These are phyloP conservation scores for Danionella cerebrum DNA, from an alignment of 2,113 vertebrate species.

Conservation along the genomic window DNA sequence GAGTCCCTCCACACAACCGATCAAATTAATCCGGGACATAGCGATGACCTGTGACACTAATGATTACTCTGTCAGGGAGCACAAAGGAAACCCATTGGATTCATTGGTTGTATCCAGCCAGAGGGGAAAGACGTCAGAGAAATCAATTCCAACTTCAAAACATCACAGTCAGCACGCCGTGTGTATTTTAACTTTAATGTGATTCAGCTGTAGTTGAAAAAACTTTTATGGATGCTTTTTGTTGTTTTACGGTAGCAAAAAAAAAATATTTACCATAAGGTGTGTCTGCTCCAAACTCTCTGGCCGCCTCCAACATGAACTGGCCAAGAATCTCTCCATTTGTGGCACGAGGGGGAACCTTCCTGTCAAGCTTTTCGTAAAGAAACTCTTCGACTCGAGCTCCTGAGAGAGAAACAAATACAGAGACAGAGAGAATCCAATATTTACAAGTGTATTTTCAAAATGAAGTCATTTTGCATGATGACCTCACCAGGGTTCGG, in stretches of 20 bases:
- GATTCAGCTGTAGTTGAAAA: too few species aligned
- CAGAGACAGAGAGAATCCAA: neutral
- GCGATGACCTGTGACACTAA: slow-evolving; percentile 21
- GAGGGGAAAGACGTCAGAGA: neutral
- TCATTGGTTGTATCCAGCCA: slow-evolving; percentile 11
- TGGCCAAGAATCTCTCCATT: slow-evolving; percentile 86
- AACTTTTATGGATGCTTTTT: too few species aligned
- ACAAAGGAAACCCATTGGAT: neutral
- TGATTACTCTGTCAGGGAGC: slow-evolving; percentile 3
- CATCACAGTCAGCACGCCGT: neutral
- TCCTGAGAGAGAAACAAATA: slow-evolving; percentile 43
- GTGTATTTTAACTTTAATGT: too few species aligned
- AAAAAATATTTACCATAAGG: slow-evolving; percentile 80
- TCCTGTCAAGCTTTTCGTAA: slow-evolving; percentile 90
- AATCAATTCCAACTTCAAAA: neutral
- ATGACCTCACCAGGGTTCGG: slow-evolving; percentile 92
- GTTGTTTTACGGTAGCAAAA: too few species aligned
- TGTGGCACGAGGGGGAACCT: slow-evolving; percentile 81
- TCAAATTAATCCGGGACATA: too few species aligned
- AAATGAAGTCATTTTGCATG: too few species aligned
- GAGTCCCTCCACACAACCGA: too few species aligned
- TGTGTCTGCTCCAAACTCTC: slow-evolving; percentile 76
- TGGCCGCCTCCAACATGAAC: slow-evolving; percentile 84
- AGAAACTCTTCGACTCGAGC: slow-evolving; percentile 93
- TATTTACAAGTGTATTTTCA: too few species aligned